Evolutionary conservation across 2,888 invertebrate species (phyloP).

Genomic region (Dryobota labecula): DNA sequence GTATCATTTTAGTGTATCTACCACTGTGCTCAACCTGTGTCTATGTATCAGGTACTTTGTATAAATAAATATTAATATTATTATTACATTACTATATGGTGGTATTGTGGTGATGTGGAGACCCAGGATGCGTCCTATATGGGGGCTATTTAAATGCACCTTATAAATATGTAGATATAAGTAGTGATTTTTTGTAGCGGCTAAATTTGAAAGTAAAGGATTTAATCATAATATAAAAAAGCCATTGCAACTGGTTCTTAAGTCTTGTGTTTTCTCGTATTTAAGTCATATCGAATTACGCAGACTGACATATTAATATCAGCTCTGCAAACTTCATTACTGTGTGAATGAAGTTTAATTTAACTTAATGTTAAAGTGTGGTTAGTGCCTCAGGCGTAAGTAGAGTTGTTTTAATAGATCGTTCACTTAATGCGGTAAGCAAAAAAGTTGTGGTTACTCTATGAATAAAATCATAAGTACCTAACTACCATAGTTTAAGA

Average conservation of each 20-base stretch:
- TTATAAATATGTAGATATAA: background rate
- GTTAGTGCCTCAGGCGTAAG: slow-evolving; percentile 7
- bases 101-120: background rate
- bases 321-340: slow-evolving; percentile 17
- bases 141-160: background rate
- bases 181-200: slow-evolving; percentile 4
- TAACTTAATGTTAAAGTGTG: slow-evolving; percentile 19
- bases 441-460: background rate
- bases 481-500: background rate
- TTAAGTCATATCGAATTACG: slow-evolving; percentile 9
- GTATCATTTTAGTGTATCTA: background rate
- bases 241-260: background rate
- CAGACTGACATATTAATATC: slow-evolving; percentile 26
- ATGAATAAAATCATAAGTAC: slow-evolving; percentile 3
- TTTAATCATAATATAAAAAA: background rate
- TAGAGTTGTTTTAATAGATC: background rate
- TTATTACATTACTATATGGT: background rate
- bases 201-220: slow-evolving; percentile 6
- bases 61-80: background rate
- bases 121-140: background rate
- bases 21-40: background rate
- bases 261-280: background rate
- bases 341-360: slow-evolving; percentile 43
- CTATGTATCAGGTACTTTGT: background rate
- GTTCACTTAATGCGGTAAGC: background rate